Evolutionary conservation across 2,888 invertebrate genomes (phyloP).

Genomic region (Laspeyria flexula): DNA sequence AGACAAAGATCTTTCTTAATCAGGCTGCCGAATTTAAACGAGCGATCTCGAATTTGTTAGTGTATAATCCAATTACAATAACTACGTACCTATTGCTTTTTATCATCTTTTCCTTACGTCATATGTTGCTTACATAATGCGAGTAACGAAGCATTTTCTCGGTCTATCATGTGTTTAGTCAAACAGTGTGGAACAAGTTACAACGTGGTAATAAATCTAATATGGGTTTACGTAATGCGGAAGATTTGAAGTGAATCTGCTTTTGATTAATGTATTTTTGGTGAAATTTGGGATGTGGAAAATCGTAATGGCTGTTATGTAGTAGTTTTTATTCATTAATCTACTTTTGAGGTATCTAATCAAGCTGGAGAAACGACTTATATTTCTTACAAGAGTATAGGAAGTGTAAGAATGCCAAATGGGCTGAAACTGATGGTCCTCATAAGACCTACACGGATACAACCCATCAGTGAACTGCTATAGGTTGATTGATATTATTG

Average conservation of each 20-base stretch:
- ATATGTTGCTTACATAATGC: conserved; percentile 33
- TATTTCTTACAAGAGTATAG: too few species aligned
- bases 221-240: conserved; percentile 19
- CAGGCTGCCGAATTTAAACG: too few species aligned
- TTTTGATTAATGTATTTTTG: conserved; percentile 1
- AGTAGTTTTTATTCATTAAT: too few species aligned
- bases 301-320: not conserved
- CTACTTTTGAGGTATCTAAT: too few species aligned
- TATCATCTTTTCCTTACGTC: conserved; percentile 8
- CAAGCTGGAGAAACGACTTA: too few species aligned
- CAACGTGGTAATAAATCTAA: conserved; percentile 16
- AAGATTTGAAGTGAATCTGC: conserved; percentile 20
- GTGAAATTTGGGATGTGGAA: not conserved
- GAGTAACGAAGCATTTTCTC: conserved; percentile 25
- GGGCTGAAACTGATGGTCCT: too few species aligned
- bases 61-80: conserved; percentile 12
- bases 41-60: too few species aligned
- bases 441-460: too few species aligned
- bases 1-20: too few species aligned
- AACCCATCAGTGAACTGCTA: too few species aligned
- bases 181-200: conserved; percentile 40
- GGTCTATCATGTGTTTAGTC: conserved; percentile 31
- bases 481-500: too few species aligned
- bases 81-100: conserved; percentile 16
- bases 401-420: too few species aligned